Base-by-base conservation (phyloP, 2,113 vertebrate genomes). In the Gobiocypris rarus region DNA sequence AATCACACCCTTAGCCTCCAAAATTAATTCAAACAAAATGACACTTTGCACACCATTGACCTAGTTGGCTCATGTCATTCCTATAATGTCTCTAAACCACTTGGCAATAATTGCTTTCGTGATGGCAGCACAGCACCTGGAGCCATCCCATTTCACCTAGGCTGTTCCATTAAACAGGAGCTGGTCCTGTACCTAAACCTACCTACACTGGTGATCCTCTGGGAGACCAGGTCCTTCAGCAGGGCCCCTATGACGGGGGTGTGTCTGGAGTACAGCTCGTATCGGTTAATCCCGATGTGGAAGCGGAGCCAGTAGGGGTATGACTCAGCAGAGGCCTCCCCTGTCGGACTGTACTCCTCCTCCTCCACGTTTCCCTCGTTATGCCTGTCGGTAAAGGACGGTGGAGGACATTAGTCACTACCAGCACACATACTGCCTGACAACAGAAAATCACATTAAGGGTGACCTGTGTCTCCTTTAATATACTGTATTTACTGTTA, bases 301-400 rank as follows among this genome's bases (percentile, higher is more conserved):
- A 99, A 99, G 84, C 96, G 97, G 80, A 99, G 93, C 98, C 98
- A 99, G 95, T 97, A 98, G 83, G 98, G 98, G 84, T 98, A 99
- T 50, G 96, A 95, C 58, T 98, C 97, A 38, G 94, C 87, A 0
- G 95, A 92, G 5, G 91, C 93, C 87, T 95, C 96, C 50, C 94
- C 95, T 0, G 95, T 96, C 54, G 97, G 96, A 22, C 94, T 89
- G 88, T 95, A 95, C 45, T 94, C 96, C 34, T 95, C 96, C 7
- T 94, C 95, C 22, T 86, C 80, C 4, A 88, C 91, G 6, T 96
- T 94, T 7, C 95, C 95, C 81, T 95, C 96, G 0, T 92, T 95
- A 79, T 94, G 94, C 96, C 96, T 96, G 34, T 26, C 3, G n/a
- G 56, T 52, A 28, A 45, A 67, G 79, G 9, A 48, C 4, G 14